Evolutionary conservation across 1,140 invertebrate species (phyloP).

Genomic region (Cyphomyrmex costatus): DNA sequence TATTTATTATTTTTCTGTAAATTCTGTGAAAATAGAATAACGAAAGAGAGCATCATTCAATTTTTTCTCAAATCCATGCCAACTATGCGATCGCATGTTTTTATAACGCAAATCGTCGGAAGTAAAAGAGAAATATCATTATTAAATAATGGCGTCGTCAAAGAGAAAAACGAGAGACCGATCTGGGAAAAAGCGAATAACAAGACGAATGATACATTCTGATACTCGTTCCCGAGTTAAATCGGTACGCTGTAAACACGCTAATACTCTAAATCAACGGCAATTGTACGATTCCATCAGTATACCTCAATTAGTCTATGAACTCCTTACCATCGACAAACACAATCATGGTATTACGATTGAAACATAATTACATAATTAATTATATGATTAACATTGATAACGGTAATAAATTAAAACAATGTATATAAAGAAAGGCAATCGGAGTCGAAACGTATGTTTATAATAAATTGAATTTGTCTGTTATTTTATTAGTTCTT

Average conservation of each 20-base stretch:
- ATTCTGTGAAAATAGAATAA: background rate
- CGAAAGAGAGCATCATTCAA: slow-evolving; percentile 7
- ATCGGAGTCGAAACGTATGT: no score
- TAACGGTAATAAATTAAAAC: background rate
- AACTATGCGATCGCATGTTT: slow-evolving; percentile 21
- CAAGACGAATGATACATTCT: background rate
- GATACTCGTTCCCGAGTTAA: background rate
- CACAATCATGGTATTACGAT: slow-evolving; percentile 65
- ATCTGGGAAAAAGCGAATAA: background rate
- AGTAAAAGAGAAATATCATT: slow-evolving; percentile 4
- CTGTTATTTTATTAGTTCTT: no score
- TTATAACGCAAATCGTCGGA: background rate
- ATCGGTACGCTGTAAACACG: slow-evolving; percentile 45
- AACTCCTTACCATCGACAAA: slow-evolving; percentile 61
- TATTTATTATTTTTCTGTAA: background rate
- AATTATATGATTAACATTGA: no score
- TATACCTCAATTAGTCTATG: slow-evolving; percentile 69
- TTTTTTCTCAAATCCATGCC: slow-evolving; percentile 20
- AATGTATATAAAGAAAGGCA: no score
- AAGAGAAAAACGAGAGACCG: slow-evolving; percentile 36
- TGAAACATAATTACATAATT: background rate
- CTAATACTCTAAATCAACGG: slow-evolving; percentile 18
- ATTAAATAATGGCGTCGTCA: slow-evolving; percentile 66
- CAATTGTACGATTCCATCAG: slow-evolving; percentile 4
- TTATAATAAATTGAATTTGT: no score